Conservation (phyloP, 1,140 invertebrate genomes). For the Stegodyphus mimosarum region DNA sequence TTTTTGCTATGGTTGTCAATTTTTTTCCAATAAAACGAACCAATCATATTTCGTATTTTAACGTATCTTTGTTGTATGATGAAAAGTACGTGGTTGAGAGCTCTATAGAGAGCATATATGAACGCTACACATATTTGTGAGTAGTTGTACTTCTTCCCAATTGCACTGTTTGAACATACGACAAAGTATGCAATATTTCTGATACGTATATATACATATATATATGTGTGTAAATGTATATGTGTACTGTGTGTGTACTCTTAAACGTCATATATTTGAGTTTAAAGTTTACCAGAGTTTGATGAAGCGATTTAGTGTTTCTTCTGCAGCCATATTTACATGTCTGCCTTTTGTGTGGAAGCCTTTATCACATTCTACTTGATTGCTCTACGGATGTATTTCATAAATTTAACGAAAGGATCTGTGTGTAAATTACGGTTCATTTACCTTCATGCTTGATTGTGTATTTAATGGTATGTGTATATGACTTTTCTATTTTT, state of each 20-base stretch:
- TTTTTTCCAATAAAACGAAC: conserved; percentile 51
- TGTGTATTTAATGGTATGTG: too few relatives aligned
- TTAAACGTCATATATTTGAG: too few relatives aligned
- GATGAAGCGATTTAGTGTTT: conserved; percentile 34
- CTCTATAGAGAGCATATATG: conserved; percentile 33
- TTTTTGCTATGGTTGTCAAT: conserved; percentile 43
- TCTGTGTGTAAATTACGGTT: too few relatives aligned
- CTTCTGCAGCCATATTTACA: conserved; percentile 60
- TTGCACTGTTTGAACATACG: conserved; percentile 4
- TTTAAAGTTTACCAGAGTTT: background rate
- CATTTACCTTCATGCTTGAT: too few relatives aligned
- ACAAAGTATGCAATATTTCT: too few relatives aligned
- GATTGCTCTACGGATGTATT: too few relatives aligned
- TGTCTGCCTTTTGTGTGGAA: conserved; percentile 49
- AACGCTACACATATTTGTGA: background rate
- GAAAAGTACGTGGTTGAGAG: conserved; percentile 45
- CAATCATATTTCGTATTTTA: conserved; percentile 58
- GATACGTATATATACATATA: too few relatives aligned
- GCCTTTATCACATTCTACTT: conserved; percentile 15
- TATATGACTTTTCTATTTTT: too few relatives aligned
- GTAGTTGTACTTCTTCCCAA: conserved; percentile 5
- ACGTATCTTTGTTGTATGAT: conserved; percentile 53
- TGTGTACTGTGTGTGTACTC: too few relatives aligned
- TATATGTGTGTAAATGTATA: too few relatives aligned
- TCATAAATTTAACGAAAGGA: too few relatives aligned